Percentiles rank a stretch among this genome's conserved stretches.
Evolutionary conservation across 2,113 vertebrate genomes (phyloP).

Genomic region (Myotis yumanensis): DNA sequence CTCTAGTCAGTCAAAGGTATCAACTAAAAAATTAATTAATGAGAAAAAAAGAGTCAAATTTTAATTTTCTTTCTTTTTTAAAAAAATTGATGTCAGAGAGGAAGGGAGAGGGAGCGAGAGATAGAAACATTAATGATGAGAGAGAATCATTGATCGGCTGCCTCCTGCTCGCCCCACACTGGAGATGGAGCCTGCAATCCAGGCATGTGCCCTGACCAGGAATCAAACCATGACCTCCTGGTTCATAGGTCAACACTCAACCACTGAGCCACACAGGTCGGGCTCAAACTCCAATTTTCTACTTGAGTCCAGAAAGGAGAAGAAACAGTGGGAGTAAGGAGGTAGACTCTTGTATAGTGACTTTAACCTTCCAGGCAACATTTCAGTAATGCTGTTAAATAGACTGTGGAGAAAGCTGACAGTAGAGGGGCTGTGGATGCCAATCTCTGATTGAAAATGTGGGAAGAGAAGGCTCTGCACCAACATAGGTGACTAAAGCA

Average conservation of each 20-base stretch:
- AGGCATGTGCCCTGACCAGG: too few relatives aligned
- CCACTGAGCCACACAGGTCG: too few relatives aligned
- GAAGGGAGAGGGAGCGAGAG: too few relatives aligned
- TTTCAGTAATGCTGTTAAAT: not conserved
- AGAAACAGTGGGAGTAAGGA: not conserved
- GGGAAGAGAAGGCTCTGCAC: not conserved
- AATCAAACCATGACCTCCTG: too few relatives aligned
- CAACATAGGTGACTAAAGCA: not conserved
- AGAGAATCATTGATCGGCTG: too few relatives aligned
- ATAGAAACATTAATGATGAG: too few relatives aligned
- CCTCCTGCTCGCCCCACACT: too few relatives aligned
- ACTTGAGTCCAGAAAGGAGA: conserved; percentile 2
- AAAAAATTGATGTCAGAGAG: too few relatives aligned
- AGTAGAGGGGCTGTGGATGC: not conserved
- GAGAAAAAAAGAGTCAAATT: not conserved
- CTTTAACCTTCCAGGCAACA: conserved; percentile 17
- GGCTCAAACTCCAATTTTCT: not conserved
- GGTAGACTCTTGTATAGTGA: not conserved
- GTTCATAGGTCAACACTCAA: too few relatives aligned
- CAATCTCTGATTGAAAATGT: not conserved
- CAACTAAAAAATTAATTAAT: not conserved
- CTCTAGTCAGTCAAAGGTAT: not conserved
- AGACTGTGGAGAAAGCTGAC: not conserved
- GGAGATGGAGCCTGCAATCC: too few relatives aligned
- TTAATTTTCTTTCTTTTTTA: not conserved